Percentiles rank a stretch among this genome's conserved stretches.
Conservation (phyloP, 2,113 vertebrate genomes). For the Onychorhynchus coronatus region DNA sequence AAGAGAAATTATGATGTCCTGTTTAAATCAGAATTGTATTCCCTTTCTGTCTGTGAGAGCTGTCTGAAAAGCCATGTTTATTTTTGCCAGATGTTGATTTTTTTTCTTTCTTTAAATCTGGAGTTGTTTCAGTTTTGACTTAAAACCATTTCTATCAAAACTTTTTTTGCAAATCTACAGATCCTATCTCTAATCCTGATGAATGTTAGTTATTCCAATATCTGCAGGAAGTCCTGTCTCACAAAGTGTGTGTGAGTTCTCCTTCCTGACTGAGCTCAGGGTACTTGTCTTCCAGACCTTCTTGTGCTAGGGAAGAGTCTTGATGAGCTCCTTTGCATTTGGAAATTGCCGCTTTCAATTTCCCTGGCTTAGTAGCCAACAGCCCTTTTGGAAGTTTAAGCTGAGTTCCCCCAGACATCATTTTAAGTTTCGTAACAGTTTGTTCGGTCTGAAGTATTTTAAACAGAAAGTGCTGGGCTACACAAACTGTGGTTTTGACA, state of each 20-base stretch:
- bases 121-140: neutral
- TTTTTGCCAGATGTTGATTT: neutral
- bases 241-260: rapidly evolving
- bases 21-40: neutral
- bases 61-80: neutral
- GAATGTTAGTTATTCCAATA: neutral
- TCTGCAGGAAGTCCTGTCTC: neutral
- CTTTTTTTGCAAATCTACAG: neutral
- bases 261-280: neutral
- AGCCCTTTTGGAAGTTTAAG: neutral
- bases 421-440: neutral
- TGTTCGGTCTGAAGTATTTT: neutral
- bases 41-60: neutral
- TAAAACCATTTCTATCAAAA: neutral
- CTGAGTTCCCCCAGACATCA: neutral
- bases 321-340: neutral
- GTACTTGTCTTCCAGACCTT: neutral
- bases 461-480: neutral
- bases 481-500: neutral
- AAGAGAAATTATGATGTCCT: neutral
- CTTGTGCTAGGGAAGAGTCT: neutral
- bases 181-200: neutral
- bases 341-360: neutral
- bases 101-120: neutral
- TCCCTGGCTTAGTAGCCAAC: neutral